phyloP scores from a whole-genome alignment of 2,797 vertebrate species.

The Crocidura indochinensis region DNA sequence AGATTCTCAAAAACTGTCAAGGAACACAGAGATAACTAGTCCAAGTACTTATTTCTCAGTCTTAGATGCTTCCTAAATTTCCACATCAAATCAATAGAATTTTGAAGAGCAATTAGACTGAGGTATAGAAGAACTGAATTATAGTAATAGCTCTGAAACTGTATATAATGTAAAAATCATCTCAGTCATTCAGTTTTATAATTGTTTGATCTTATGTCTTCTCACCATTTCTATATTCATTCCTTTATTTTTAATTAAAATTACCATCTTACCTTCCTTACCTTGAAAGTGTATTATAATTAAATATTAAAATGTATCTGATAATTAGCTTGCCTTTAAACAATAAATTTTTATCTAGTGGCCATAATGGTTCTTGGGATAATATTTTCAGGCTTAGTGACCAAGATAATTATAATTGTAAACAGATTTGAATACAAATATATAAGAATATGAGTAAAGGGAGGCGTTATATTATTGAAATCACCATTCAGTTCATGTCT shows the following conservation, averaged over 20 bases:
- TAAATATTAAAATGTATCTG: conserved; percentile 16
- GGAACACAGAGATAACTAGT: neutral
- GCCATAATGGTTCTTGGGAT: neutral
- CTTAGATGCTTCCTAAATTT: neutral
- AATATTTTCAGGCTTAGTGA: conserved; percentile 13
- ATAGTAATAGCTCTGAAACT: neutral
- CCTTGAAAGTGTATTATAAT: conserved; percentile 12
- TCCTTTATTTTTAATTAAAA: conserved; percentile 37
- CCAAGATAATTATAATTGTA: neutral
- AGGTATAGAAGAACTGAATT: neutral
- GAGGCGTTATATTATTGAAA: neutral
- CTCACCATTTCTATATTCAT: neutral
- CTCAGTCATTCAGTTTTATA: neutral
- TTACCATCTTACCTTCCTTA: neutral
- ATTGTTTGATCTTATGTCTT: neutral
- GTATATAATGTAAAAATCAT: neutral
- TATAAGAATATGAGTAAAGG: neutral
- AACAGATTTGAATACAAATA: neutral
- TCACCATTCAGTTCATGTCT: neutral
- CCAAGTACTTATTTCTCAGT: neutral
- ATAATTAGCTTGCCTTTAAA: neutral
- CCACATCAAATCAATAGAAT: neutral
- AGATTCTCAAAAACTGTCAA: neutral
- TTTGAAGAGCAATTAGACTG: neutral
- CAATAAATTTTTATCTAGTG: neutral